Percentiles rank a stretch among this genome's conserved stretches.
Evolutionary conservation across 2,888 invertebrate species (phyloP).

Genomic region (Gymnosoma rotundatum): DNA sequence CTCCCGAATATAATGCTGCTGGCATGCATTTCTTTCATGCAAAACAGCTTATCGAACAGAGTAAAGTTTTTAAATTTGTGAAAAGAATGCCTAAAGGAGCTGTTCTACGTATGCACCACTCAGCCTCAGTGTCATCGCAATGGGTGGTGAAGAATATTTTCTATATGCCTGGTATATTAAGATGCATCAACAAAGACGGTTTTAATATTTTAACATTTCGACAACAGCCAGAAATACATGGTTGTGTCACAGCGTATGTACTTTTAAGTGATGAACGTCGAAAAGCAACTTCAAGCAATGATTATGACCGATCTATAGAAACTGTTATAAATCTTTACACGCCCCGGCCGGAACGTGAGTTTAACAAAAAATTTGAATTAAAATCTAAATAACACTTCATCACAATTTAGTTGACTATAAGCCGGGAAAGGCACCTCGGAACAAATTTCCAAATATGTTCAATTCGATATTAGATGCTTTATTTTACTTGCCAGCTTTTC

Average conservation of each 20-base stretch:
- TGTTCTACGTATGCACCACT: constrained; percentile 84
- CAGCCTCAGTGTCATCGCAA: constrained; percentile 83
- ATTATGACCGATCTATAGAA: constrained; percentile 84
- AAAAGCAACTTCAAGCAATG: constrained; percentile 79
- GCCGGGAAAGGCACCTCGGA: constrained; percentile 82
- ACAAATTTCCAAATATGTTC: constrained; percentile 83
- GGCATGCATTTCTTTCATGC: constrained; percentile 84
- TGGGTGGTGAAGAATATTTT: constrained; percentile 84
- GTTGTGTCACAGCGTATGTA: constrained; percentile 75
- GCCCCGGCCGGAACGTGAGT: constrained; percentile 82
- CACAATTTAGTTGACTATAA: constrained; percentile 77
- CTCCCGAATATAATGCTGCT: constrained; percentile 81
- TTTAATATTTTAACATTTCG: constrained; percentile 75
- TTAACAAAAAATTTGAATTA: neutral
- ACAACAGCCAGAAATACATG: constrained; percentile 71
- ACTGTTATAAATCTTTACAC: constrained; percentile 85
- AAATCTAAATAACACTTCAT: neutral
- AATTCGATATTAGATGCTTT: constrained; percentile 82
- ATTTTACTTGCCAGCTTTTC: constrained; percentile 84
- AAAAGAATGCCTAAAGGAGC: constrained; percentile 84
- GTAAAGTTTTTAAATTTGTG: constrained; percentile 84
- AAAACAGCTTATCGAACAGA: constrained; percentile 83
- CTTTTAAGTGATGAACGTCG: constrained; percentile 79
- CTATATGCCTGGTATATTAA: constrained; percentile 80
- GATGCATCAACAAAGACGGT: constrained; percentile 74